Percentiles rank a stretch among this genome's conserved stretches.
Evolutionary conservation across 2,888 invertebrate genomes (phyloP).

Genomic region (Drosophila dives): DNA sequence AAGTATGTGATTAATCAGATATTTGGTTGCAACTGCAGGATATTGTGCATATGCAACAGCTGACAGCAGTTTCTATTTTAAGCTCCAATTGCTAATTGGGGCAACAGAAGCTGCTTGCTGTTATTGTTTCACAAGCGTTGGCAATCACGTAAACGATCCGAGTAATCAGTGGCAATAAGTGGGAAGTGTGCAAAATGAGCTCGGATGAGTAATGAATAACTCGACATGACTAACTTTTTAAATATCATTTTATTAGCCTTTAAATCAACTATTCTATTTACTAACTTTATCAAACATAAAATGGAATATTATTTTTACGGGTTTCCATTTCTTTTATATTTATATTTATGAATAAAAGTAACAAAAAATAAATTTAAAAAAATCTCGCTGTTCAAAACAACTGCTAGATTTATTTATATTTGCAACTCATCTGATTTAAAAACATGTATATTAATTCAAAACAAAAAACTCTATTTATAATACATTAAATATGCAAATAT

Average conservation of each 20-base stretch:
- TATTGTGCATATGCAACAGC: background rate
- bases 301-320: background rate
- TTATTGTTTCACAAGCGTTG: constrained; percentile 13
- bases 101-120: constrained; percentile 9
- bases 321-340: background rate
- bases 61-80: background rate
- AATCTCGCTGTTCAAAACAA: constrained; percentile 1
- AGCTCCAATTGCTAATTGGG: background rate
- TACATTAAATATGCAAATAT: constrained; percentile 10
- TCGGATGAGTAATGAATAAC: constrained; percentile 22
- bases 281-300: background rate
- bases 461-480: constrained; percentile 6
- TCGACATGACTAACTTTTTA: background rate
- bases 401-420: constrained; percentile 17
- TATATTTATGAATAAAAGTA: background rate
- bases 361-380: background rate
- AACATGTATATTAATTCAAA: constrained; percentile 11
- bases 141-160: constrained; percentile 28
- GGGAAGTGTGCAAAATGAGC: constrained; percentile 3
- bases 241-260: background rate
- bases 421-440: constrained; percentile 17
- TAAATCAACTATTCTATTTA: background rate
- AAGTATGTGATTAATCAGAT: background rate
- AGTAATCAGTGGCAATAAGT: constrained; percentile 4
- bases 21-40: background rate